A percentile compares a stretch with the other conserved stretches of the same genome.
Evolutionary conservation across 2,113 vertebrate species (phyloP).

Genomic region (Ammodramus savannarum): DNA sequence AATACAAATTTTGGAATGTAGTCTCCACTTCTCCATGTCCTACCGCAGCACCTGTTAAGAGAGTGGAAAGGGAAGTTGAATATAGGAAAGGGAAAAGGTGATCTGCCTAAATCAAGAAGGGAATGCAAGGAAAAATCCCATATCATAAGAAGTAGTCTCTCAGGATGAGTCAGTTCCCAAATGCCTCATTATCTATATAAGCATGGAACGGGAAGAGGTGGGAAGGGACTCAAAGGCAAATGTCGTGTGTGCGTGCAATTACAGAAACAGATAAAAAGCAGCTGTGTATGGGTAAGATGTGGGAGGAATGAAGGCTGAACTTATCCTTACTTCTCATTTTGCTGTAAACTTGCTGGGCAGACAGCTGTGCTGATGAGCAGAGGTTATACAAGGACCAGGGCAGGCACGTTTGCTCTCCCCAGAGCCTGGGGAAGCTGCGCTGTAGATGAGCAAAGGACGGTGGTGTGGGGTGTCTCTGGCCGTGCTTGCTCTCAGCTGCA

Average conservation of each 20-base stretch:
- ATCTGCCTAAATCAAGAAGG: not conserved
- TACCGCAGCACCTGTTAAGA: not conserved
- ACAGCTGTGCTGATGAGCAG: not conserved
- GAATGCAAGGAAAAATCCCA: not conserved
- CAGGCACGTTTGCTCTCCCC: rapidly evolving
- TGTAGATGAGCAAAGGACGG: not conserved
- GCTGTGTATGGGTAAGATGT: not conserved
- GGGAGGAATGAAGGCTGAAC: not conserved
- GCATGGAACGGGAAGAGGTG: not conserved
- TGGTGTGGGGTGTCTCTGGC: not conserved
- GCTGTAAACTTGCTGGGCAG: not conserved
- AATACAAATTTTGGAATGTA: not conserved
- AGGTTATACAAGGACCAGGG: not conserved
- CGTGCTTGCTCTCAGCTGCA: not conserved
- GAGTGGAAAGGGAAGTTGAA: not conserved
- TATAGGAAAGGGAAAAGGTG: not conserved
- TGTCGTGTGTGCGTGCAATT: rapidly evolving
- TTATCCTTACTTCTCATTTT: not conserved
- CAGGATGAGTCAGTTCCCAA: not conserved
- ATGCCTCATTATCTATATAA: rapidly evolving
- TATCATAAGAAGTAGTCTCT: not conserved
- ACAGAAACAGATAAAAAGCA: not conserved
- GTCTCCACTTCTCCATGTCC: not conserved
- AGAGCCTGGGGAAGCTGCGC: not conserved
- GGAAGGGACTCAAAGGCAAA: not conserved